These are phyloP conservation scores for Drosophila ogumai DNA, from an alignment of 1,140 invertebrate genomes.

Conservation along the genomic window DNA sequence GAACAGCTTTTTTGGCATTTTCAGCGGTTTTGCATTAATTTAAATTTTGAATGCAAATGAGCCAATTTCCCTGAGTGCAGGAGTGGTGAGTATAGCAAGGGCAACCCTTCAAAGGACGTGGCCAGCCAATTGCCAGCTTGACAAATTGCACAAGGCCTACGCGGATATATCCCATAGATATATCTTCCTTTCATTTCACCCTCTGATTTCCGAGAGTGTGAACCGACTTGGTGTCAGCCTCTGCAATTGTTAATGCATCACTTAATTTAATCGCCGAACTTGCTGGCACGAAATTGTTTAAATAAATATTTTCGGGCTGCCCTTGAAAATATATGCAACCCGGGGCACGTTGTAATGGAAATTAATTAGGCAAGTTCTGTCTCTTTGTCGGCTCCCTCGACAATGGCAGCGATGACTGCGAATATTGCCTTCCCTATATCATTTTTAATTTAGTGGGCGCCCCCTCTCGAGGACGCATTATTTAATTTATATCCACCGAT, in stretches of 20 bases:
- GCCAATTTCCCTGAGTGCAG: constrained; percentile 82
- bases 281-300: constrained; percentile 19
- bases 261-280: constrained; percentile 66
- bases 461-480: constrained; percentile 46
- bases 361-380: constrained; percentile 74
- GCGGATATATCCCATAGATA: constrained; percentile 13
- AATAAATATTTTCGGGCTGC: constrained; percentile 24
- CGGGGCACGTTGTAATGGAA: constrained; percentile 78
- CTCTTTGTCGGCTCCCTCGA: constrained; percentile 28
- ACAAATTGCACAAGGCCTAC: constrained; percentile 70
- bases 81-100: constrained; percentile 48
- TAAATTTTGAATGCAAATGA: constrained; percentile 85
- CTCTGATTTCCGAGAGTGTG: constrained; percentile 35
- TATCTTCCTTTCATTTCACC: constrained; percentile 9
- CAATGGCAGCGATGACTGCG: constrained; percentile 38
- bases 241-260: constrained; percentile 61
- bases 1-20: constrained; percentile 69
- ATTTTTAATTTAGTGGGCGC: constrained; percentile 77
- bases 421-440: constrained; percentile 56
- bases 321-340: constrained; percentile 65
- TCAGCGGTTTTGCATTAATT: constrained; percentile 84
- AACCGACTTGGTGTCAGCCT: constrained; percentile 56
- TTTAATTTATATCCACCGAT: constrained; percentile 63
- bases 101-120: constrained; percentile 58
- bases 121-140: constrained; percentile 65